A percentile compares a stretch with the other conserved stretches of the same genome.
Conservation (phyloP, 2,113 vertebrate genomes). For the Mirza zaza region DNA sequence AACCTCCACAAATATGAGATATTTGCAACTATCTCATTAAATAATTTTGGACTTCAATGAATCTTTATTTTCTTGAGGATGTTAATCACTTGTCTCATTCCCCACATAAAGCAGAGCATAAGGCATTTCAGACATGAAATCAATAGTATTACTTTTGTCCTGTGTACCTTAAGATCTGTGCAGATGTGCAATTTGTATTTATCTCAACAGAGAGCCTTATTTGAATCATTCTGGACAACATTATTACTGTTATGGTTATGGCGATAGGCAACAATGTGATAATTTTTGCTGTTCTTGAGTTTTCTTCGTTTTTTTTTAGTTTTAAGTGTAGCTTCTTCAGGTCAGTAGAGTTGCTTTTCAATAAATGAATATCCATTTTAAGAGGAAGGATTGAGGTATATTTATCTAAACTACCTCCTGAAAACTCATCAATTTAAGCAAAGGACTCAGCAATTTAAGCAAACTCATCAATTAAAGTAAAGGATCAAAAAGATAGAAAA, state of each 20-base stretch:
- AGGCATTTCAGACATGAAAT: background rate
- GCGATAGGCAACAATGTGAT: background rate
- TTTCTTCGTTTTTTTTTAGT: background rate
- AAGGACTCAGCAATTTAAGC: background rate
- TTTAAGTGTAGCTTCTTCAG: background rate
- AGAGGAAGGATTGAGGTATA: background rate
- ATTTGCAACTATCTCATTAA: conserved; percentile 56
- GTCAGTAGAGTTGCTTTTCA: background rate
- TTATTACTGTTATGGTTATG: background rate
- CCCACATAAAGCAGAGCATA: background rate
- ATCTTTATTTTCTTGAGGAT: background rate
- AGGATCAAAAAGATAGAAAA: background rate
- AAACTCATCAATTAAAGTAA: conserved; percentile 9
- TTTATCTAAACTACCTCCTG: background rate
- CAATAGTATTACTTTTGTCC: background rate
- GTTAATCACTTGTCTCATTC: conserved; percentile 35
- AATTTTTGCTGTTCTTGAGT: background rate
- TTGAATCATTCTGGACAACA: background rate
- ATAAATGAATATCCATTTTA: background rate
- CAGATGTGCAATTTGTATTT: background rate
- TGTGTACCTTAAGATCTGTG: background rate
- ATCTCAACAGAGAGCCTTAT: background rate
- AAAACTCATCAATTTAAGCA: background rate
- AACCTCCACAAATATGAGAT: conserved; percentile 16
- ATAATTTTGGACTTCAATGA: conserved; percentile 45